Evolutionary conservation across 2,113 vertebrate species (phyloP), one percentile per base, ranked within the genome.

Genomic region (Sceloporus tristichus): DNA sequence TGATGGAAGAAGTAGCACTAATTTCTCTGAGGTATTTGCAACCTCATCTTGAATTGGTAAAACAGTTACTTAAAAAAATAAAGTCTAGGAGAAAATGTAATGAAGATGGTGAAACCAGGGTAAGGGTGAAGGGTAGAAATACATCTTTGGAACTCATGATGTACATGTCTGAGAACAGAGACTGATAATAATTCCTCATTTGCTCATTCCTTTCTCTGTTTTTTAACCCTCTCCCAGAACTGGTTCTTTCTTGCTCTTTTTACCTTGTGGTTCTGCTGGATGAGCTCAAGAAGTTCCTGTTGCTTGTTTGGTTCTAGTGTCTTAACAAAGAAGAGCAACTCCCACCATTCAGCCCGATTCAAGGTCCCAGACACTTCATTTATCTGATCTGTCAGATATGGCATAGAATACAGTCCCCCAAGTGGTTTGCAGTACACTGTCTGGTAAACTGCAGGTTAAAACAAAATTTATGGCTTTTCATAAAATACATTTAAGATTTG

Each of bases 261-360:
- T 42, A 80, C 34, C 86, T 87, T 82, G 29, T 95, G 95, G 53
- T 94, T 97, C 94, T 97, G 97, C 82, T 75, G 93, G 75, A 99
- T 96, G 78, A 98, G 91, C 71, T 85, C 62, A 89, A 95, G 90
- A 91, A 98, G 93, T 83, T 98, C 97, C 66, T 97, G 93, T 94
- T 98, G 98, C 92, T 98, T 97, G 79, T 94, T 92, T 0, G 82
- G 59, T 59, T 98, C 98, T 94, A 99, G 96, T 88, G 97, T 98
- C 96, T 96, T 98, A 92, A 98, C 96, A 42, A 99, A 99, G 96
- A 99, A 99, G 38, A 99, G 98, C 81, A 99, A 90, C 93, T 99
- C 98, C 98, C 99, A 99, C 98, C 98, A 99, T 94, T 99, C 98
- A 0, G 97, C 97, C 8, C 97, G 95, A 87, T 95, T 98, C 90